These are phyloP conservation scores for Meloidogyne chitwoodi DNA, from an alignment of 1,140 invertebrate genomes.

Conservation along the genomic window DNA sequence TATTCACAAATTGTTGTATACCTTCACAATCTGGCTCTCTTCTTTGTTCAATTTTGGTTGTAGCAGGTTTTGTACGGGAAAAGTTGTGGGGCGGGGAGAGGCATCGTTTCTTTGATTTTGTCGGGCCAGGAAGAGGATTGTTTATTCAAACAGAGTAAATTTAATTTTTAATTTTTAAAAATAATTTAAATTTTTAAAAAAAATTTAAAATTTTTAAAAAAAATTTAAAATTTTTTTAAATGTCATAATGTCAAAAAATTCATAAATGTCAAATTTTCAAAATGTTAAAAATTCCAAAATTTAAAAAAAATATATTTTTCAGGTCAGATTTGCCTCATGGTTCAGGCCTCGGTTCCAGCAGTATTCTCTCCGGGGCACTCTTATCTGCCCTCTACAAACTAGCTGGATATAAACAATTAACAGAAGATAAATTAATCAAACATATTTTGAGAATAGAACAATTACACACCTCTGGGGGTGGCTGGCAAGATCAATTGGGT, in stretches of 20 bases:
- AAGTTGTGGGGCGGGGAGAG: constrained; percentile 9
- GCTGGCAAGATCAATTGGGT: constrained; percentile 51
- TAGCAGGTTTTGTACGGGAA: constrained; percentile 21
- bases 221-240: no score
- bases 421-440: neutral
- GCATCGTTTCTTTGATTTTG: neutral
- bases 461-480: constrained; percentile 48
- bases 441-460: constrained; percentile 45
- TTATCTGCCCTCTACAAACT: constrained; percentile 32
- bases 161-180: neutral
- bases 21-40: constrained; percentile 30
- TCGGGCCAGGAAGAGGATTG: neutral
- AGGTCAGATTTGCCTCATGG: constrained; percentile 41
- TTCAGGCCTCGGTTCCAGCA: constrained; percentile 46
- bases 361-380: constrained; percentile 35
- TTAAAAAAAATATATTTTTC: neutral
- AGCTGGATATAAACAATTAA: constrained; percentile 13
- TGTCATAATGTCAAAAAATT: no score
- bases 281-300: no score
- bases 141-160: constrained; percentile 2
- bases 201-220: no score
- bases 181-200: no score
- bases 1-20: constrained; percentile 23
- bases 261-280: neutral
- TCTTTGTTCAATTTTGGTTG: constrained; percentile 32